phyloP scores from a whole-genome alignment of 2,113 vertebrate genomes.

The Cygnus atratus region DNA sequence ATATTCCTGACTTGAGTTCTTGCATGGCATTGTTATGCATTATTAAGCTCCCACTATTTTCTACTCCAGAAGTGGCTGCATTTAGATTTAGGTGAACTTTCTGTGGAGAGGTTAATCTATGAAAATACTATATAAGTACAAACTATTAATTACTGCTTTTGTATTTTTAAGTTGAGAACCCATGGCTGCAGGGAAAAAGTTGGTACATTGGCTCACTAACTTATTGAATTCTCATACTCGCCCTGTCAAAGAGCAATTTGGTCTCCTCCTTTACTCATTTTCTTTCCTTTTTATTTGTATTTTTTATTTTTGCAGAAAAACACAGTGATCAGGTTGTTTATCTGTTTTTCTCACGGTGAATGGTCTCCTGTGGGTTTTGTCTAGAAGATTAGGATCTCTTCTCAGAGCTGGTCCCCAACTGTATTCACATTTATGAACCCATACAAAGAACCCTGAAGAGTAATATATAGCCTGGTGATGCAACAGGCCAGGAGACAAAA shows the following conservation, averaged over 20 bases:
- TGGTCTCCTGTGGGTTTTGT: not conserved
- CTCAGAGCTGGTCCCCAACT: not conserved
- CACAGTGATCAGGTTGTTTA: not conserved
- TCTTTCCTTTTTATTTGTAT: no score
- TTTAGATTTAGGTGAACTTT: slow-evolving; percentile 1
- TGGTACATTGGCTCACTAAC: not conserved
- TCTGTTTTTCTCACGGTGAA: not conserved
- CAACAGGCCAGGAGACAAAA: not conserved
- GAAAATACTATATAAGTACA: not conserved
- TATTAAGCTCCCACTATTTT: slow-evolving; percentile 23
- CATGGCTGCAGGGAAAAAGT: not conserved
- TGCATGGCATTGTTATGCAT: slow-evolving; percentile 4
- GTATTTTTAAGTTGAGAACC: not conserved
- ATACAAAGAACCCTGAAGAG: slow-evolving; percentile 1
- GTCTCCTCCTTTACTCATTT: not conserved
- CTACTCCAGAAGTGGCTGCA: slow-evolving; percentile 6
- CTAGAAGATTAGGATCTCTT: not conserved
- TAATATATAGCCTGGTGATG: not conserved
- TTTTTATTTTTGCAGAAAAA: not conserved
- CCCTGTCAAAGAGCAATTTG: not conserved
- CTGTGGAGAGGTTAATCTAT: not conserved
- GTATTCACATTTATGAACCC: slow-evolving; percentile 38
- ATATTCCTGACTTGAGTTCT: slow-evolving; percentile 5
- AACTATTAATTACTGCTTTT: slow-evolving; percentile 1
- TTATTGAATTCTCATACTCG: not conserved